Evolutionary conservation across 2,888 invertebrate species (phyloP), one percentile per base, ranked within the genome.

Genomic region (Plagodis dolabraria): DNA sequence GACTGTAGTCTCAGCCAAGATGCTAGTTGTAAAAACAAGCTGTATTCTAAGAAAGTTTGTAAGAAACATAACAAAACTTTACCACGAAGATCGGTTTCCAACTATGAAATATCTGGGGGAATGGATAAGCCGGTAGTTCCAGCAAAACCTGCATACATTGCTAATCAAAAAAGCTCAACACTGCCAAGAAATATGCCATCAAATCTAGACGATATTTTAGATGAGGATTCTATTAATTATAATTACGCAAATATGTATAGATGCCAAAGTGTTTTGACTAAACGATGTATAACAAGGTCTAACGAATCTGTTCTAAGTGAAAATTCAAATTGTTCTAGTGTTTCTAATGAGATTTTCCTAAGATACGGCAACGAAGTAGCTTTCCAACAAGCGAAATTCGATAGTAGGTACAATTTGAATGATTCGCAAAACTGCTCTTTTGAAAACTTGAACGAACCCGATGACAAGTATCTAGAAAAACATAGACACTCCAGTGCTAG

Each of bases 401-500:
- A 89, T 22, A 89, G 89, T 60, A 80, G 86, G 60, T 94, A 94
- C 63, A 85, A 94, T 75, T 68, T 92, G 22, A 87, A 87, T 42
- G 90, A 92, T 68, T 92, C 93, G 0, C 91, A 90, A 59, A 92
- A 92, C 56, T 90, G 92, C 64, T 93, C 93, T 0, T 89, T 77
- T 57, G 93, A 93, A 70, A 93, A 93, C 56, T 71, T 93, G 0
- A 77, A 92, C 47, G 92, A 69, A 44, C 47, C 63, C 0, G 67
- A 92, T 54, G 83, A 80, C 2, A 75, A 82, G 7, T 92, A 91
- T 74, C 79, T 94, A 46, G 94, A 94, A 56, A 93, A 93, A 0
- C 94, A 95, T 50, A 86, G 95, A 38, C 94, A 94, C 51, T 96
- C 95, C 45, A 96, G 96, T 72, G 97, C 97, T 6, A 97, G 97